Evolutionary conservation across 2,797 vertebrate species (phyloP), one percentile per base, ranked within the genome.

Genomic region (Chromobotia macracanthus): DNA sequence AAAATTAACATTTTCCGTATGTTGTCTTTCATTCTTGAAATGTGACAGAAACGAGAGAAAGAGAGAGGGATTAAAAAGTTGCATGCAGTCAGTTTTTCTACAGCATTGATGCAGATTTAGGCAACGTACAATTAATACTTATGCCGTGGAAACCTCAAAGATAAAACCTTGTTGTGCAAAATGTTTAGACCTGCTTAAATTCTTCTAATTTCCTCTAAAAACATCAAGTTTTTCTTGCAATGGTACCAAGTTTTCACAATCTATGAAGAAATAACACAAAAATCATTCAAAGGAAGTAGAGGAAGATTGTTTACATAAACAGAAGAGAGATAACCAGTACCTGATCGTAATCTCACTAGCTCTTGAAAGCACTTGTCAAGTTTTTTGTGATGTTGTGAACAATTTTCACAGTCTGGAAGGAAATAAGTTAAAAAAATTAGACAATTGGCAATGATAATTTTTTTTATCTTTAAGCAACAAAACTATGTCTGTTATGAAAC

Each of bases 401-500:
- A 87, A 12, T 67, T 77, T 50, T 46, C 6, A 23, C 85, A 84
- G 28, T 61, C 85, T 86, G 35, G 28, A 7, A 9, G 7, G 18
- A 28, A 21, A 46, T 31, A 16, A 18, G 19, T 28, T 21, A 19
- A 28, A 69, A 15, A 60, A 7, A 77, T 48, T 10, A 23, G 18
- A 11, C 18, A 19, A 31, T 5, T 31, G 31, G 31, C 5, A n/a
- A n/a, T n/a, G n/a, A n/a, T n/a, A n/a, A n/a, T n/a, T n/a, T n/a
- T n/a, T n/a, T n/a, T n/a, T n/a, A n/a, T n/a, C n/a, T n/a, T n/a
- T n/a, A n/a, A n/a, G n/a, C n/a, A n/a, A n/a, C n/a, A n/a, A n/a
- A n/a, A n/a, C n/a, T n/a, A n/a, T n/a, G 19, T 53, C 10, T 65
- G 10, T 15, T n/a, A n/a, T n/a, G n/a, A n/a, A n/a, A n/a, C n/a